Conservation (phyloP, 1,140 invertebrate genomes). For the Thaumatotibia leucotreta region DNA sequence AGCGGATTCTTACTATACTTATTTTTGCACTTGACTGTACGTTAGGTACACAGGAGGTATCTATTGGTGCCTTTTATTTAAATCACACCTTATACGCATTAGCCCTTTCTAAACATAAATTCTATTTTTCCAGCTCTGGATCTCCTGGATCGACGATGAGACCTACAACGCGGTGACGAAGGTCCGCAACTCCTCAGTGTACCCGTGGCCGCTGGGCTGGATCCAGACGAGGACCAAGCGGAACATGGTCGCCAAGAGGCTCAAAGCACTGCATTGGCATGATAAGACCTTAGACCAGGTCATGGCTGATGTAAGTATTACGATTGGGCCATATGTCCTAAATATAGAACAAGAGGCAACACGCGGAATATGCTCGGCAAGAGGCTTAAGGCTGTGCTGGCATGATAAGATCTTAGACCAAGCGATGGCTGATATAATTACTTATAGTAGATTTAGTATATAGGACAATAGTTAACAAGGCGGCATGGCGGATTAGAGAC, state of each 20-base stretch:
- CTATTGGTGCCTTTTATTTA: too few species aligned
- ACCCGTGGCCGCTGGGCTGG: slow-evolving; percentile 94
- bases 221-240: slow-evolving; percentile 89
- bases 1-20: too few species aligned
- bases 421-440: slow-evolving; percentile 80
- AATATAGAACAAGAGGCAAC: too few species aligned
- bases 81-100: too few species aligned
- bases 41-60: too few species aligned
- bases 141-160: slow-evolving; percentile 89
- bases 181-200: slow-evolving; percentile 89
- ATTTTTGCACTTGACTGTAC: too few species aligned
- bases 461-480: too few species aligned
- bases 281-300: slow-evolving; percentile 89
- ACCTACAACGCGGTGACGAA: slow-evolving; percentile 91
- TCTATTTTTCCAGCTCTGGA: slow-evolving; percentile 82
- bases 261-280: slow-evolving; percentile 88
- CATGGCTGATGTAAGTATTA: slow-evolving; percentile 74
- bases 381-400: slow-evolving; percentile 88
- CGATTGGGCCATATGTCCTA: too few species aligned
- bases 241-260: slow-evolving; percentile 81
- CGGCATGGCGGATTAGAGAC: slow-evolving; percentile 81
- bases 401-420: slow-evolving; percentile 86
- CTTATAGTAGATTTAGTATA: too few species aligned
- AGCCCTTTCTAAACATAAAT: too few species aligned
- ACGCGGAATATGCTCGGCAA: slow-evolving; percentile 86